These are phyloP conservation scores for Hoplostethus mediterraneus DNA, from an alignment of 2,797 vertebrate genomes.

Conservation along the genomic window DNA sequence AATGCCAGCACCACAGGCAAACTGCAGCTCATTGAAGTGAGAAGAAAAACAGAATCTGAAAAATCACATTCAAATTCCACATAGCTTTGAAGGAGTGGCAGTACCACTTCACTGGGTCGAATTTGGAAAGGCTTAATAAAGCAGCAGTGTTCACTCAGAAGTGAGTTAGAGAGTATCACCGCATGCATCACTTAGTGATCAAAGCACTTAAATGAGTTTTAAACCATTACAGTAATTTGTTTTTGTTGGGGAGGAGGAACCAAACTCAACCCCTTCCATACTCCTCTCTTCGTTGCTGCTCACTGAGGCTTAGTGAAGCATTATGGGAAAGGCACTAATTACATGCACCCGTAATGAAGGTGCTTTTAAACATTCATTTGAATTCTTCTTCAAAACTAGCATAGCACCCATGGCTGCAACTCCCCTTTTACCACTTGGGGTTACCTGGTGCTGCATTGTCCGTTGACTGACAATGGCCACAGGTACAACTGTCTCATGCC, in stretches of 20 bases:
- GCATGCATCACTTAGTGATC: constrained; percentile 69
- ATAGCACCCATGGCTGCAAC: constrained; percentile 31
- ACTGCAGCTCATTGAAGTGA: constrained; percentile 56
- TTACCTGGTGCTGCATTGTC: constrained; percentile 49
- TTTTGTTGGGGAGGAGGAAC: constrained; percentile 56
- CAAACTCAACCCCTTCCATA: constrained; percentile 47
- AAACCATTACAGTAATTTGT: constrained; percentile 71
- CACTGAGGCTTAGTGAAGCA: constrained; percentile 61
- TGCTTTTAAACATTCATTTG: constrained; percentile 74
- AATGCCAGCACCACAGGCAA: constrained; percentile 44
- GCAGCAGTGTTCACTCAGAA: constrained; percentile 50
- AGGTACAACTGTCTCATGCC: constrained; percentile 65
- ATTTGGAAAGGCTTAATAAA: constrained; percentile 55
- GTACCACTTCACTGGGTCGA: constrained; percentile 41
- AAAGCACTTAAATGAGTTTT: constrained; percentile 76
- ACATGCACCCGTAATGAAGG: constrained; percentile 69
- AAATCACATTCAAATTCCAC: constrained; percentile 54
- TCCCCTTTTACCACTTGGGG: constrained; percentile 9
- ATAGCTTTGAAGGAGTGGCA: constrained; percentile 58
- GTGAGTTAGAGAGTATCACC: constrained; percentile 58
- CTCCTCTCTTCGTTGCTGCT: constrained; percentile 52
- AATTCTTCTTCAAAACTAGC: constrained; percentile 56
- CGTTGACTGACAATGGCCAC: constrained; percentile 69
- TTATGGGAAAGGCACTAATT: constrained; percentile 72
- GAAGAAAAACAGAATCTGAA: constrained; percentile 58